These are phyloP conservation scores for Papilio polytes DNA, from an alignment of 1,140 invertebrate species.

Conservation along the genomic window DNA sequence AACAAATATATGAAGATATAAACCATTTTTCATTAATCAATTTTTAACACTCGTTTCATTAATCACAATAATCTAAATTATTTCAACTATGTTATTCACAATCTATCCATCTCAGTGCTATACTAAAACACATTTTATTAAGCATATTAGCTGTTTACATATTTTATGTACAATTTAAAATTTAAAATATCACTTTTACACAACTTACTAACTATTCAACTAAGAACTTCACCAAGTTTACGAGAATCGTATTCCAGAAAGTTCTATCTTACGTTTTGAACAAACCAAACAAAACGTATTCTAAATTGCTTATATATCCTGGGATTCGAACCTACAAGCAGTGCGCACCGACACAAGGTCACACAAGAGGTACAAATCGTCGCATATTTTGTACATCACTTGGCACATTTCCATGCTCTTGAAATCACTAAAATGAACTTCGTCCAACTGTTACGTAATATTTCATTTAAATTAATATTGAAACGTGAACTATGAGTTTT, in stretches of 20 bases:
- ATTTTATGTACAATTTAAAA: not conserved
- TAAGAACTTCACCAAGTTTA: not conserved
- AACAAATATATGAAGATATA: not conserved
- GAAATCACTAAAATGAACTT: conserved; percentile 71
- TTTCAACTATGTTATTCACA: conserved; percentile 3
- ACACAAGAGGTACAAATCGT: conserved; percentile 45
- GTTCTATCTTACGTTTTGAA: not conserved
- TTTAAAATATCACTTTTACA: not conserved
- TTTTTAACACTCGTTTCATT: not conserved
- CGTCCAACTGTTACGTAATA: conserved; percentile 61
- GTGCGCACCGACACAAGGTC: not conserved
- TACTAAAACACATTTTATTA: not conserved
- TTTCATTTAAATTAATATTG: conserved; percentile 49
- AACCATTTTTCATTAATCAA: no score
- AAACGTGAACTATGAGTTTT: conserved; percentile 39
- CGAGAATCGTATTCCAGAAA: not conserved
- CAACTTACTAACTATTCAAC: not conserved
- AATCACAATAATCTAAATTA: not conserved
- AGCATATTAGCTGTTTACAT: not conserved
- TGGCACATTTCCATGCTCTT: conserved; percentile 76
- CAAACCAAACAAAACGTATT: not conserved
- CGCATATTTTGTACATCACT: conserved; percentile 57
- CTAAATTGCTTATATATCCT: not conserved
- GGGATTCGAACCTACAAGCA: not conserved
- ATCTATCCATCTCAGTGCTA: not conserved